Percentiles rank a stretch among this genome's conserved stretches.
Conservation (phyloP, 1,140 invertebrate species). For the Piezodorus guildinii region DNA sequence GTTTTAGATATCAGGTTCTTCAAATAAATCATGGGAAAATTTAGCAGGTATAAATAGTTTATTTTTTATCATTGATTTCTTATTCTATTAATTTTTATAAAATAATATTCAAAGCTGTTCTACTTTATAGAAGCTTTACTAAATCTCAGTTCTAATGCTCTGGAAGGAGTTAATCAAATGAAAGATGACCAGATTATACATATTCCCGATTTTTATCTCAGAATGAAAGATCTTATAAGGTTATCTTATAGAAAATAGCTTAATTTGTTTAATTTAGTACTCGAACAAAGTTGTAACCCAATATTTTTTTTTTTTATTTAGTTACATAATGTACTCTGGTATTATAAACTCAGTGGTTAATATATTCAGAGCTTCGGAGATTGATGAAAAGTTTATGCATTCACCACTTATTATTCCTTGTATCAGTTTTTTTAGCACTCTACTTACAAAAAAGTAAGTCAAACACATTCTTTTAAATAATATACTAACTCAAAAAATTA, state of each 20-base stretch:
- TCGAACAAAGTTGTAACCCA: neutral
- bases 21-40: neutral
- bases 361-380: neutral
- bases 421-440: neutral
- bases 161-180: constrained; percentile 17
- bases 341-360: neutral
- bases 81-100: neutral
- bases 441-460: neutral
- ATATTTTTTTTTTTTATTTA: too few species aligned
- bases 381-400: neutral
- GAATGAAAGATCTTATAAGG: neutral
- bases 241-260: neutral
- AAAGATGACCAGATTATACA: constrained; percentile 27
- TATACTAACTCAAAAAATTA: neutral
- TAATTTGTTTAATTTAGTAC: neutral
- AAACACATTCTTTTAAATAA: too few species aligned
- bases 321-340: constrained; percentile 1
- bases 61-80: too few species aligned
- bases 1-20: neutral
- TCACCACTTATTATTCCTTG: neutral
- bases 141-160: neutral
- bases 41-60: neutral
- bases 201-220: neutral
- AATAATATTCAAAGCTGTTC: neutral
- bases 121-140: neutral